Percentiles rank a stretch among this genome's conserved stretches.
Evolutionary conservation across 2,113 vertebrate genomes (phyloP).

Genomic region (Anarhynchus alexandrinus): DNA sequence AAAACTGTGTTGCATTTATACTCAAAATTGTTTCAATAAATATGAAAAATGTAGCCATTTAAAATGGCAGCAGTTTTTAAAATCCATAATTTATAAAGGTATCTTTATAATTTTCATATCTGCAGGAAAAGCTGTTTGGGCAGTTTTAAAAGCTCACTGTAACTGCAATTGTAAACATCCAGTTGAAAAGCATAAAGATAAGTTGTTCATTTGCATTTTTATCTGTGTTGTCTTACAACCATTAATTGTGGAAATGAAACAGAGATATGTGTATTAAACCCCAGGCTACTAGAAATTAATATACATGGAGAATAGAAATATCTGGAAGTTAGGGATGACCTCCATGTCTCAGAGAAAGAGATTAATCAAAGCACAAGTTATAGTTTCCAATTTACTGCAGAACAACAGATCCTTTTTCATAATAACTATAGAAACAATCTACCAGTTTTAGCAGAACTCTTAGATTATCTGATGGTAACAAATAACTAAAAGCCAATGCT

Average conservation of each 20-base stretch:
- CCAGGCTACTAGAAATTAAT: conserved; percentile 37
- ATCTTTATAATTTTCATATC: conserved; percentile 27
- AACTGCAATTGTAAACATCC: conserved; percentile 41
- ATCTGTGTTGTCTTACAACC: conserved; percentile 56
- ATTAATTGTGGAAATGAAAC: conserved; percentile 64
- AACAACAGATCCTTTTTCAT: conserved; percentile 23
- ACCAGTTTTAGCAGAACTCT: background rate
- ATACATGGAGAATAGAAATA: background rate
- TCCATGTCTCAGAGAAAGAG: background rate
- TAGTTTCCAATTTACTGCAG: conserved; percentile 17
- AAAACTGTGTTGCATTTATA: background rate
- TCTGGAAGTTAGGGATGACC: conserved; percentile 37
- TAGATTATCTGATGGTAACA: background rate
- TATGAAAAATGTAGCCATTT: background rate
- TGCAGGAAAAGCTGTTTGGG: conserved; percentile 13
- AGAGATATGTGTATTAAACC: conserved; percentile 13
- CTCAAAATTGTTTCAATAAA: conserved; percentile 5
- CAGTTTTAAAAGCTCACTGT: conserved; percentile 26
- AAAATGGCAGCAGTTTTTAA: conserved; percentile 24
- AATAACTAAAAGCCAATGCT: background rate
- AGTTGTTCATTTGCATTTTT: conserved; percentile 62
- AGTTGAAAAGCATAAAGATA: conserved; percentile 52
- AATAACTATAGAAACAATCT: background rate
- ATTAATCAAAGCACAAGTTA: conserved; percentile 32
- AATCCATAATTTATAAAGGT: conserved; percentile 27